Evolutionary conservation across 1,140 invertebrate species (phyloP), one percentile per base, ranked within the genome.

Genomic region (Psilanteris sp.): DNA sequence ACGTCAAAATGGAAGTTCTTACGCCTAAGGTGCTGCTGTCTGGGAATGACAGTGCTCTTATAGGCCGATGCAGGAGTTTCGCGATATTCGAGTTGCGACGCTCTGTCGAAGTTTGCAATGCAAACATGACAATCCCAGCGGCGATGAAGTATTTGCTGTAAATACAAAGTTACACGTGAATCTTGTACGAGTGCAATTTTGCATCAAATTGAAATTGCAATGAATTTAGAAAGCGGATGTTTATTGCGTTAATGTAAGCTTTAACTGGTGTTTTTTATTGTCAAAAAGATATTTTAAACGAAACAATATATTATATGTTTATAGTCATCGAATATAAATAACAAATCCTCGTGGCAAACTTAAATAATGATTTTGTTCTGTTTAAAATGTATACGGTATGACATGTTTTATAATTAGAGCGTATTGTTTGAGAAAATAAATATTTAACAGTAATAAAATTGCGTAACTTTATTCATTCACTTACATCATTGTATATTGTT

Each of bases 11-110:
- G 31, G 20, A 66, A 41, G 20, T 66, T 57, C 54, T 72, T 68
- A 88, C 87, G 10, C 84, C 85, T 78, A 82, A 78, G 32, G 75
- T 81, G 55, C 87, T 89, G 37, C 66, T 72, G 14, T 83, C 64
- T n/a, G 87, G 85, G 73, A 79, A 89, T 7, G 82, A 68, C 16
- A 87, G 44, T 4, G 81, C 77, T 39, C 86, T 81, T 32, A 88
- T 86, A 5, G 87, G 86, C 52, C 87, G 79, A 37, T 87, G 86
- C 4, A 88, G 79, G 15, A 86, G 79, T 62, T 81, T 71, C 3
- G 87, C 84, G 9, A 88, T 81, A 62, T 88, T 78, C 22, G 87
- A 87, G 73, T 83, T 87, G 27, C 29, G 68, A 67, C 36, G 71
- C 50, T 71, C 72, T 20, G 71, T 16, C 20, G 22, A 75, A 67